These are phyloP conservation scores for Ptychoptera albimana DNA, from an alignment of 2,888 invertebrate species.

Conservation along the genomic window DNA sequence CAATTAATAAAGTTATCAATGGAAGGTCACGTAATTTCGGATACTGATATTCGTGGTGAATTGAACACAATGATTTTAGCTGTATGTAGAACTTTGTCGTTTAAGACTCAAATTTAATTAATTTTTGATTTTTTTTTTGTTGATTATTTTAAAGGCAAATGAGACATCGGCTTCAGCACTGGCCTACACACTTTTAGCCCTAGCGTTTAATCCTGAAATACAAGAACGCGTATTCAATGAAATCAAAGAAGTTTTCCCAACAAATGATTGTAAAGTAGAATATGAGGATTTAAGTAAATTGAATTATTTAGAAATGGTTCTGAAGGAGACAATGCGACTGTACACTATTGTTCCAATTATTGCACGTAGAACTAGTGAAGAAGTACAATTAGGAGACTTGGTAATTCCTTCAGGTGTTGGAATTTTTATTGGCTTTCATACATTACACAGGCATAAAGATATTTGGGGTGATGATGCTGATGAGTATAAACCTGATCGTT, in stretches of 20 bases:
- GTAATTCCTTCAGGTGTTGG: constrained; percentile 7
- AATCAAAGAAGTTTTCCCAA: background rate
- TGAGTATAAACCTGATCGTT: constrained; percentile 9
- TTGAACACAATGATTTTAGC: background rate
- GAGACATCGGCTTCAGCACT: constrained; percentile 1
- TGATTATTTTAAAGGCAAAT: too few species aligned
- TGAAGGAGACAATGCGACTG: constrained; percentile 4
- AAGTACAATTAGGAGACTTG: background rate
- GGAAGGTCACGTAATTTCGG: background rate
- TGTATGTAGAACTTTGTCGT: too few species aligned
- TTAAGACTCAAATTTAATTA: background rate
- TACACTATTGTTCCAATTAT: background rate
- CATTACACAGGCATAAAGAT: constrained; percentile 6
- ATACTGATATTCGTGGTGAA: background rate
- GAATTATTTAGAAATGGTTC: constrained; percentile 1
- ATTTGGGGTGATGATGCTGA: constrained; percentile 8
- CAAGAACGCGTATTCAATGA: background rate
- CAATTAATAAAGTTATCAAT: too few species aligned
- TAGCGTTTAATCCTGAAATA: constrained; percentile 1
- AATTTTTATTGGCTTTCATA: constrained; percentile 4
- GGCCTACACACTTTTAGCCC: background rate
- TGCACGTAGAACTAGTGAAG: too few species aligned
- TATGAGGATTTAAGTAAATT: constrained; percentile 1
- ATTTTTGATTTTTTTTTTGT: too few species aligned
- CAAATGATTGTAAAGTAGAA: background rate